Conservation (phyloP, 2,113 vertebrate species). For the Pachyramphus minor region DNA sequence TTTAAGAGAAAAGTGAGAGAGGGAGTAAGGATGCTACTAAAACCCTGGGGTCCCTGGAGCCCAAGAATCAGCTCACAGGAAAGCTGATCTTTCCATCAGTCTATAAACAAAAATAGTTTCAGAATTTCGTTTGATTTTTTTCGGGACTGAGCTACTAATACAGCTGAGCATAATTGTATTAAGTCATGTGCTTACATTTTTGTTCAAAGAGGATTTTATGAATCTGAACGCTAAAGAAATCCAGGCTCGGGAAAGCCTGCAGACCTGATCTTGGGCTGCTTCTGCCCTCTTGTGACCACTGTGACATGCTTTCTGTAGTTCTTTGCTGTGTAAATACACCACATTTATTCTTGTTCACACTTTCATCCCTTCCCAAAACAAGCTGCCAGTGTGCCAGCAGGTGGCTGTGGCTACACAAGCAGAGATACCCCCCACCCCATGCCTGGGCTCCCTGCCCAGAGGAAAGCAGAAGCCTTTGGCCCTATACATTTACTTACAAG, state of each 20-base stretch:
- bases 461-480: neutral
- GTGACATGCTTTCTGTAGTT: neutral
- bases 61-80: neutral
- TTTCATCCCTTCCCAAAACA: neutral
- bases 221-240: neutral
- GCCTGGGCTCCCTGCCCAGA: neutral
- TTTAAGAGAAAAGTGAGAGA: neutral
- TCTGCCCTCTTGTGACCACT: constrained; percentile 44
- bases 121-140: neutral
- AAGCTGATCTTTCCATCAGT: neutral
- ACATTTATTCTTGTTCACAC: neutral
- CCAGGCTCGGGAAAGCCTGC: neutral
- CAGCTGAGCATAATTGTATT: neutral
- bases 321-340: rapidly evolving
- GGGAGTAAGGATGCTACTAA: neutral
- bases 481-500: neutral
- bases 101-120: neutral
- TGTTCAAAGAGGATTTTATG: neutral
- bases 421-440: rapidly evolving
- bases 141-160: neutral
- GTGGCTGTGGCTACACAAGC: neutral
- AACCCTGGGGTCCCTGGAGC: neutral
- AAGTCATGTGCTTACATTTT: neutral
- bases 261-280: neutral
- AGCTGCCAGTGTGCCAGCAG: neutral